phyloP scores from a whole-genome alignment of 2,113 vertebrate genomes.

The Mobula hypostoma region DNA sequence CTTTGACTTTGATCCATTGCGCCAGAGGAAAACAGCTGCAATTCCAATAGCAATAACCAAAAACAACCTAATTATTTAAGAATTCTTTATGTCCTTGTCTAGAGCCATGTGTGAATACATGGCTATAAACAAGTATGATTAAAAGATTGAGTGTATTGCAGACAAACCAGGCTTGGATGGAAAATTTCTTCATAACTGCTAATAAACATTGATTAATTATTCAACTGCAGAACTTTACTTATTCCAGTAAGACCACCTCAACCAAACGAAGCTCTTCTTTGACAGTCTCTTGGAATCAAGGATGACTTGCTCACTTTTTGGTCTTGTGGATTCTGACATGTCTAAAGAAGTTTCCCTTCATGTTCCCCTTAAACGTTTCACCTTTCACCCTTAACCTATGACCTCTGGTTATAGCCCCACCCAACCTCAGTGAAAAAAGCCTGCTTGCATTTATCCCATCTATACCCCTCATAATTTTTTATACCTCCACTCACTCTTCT shows the following conservation, averaged over 20 bases:
- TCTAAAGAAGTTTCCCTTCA: too few species aligned
- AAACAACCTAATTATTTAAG: neutral
- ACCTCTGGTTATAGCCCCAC: too few species aligned
- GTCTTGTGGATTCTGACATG: too few species aligned
- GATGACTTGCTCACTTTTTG: too few species aligned
- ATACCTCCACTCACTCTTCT: too few species aligned
- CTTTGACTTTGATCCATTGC: neutral
- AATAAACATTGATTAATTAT: neutral
- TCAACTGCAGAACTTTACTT: neutral
- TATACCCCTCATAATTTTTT: too few species aligned
- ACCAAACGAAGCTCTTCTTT: neutral
- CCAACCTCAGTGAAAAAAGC: too few species aligned
- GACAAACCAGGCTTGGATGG: neutral
- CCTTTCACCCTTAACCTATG: too few species aligned
- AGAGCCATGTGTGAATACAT: neutral
- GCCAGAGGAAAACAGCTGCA: neutral
- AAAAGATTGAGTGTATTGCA: neutral
- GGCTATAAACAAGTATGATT: neutral
- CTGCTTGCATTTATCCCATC: too few species aligned
- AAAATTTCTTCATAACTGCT: neutral
- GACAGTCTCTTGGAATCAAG: too few species aligned
- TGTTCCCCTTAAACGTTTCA: too few species aligned
- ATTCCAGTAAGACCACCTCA: neutral
- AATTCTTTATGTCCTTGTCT: neutral
- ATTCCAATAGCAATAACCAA: neutral